Percentiles rank a stretch among this genome's conserved stretches.
phyloP scores from a whole-genome alignment of 2,113 vertebrate genomes.

The Colinus virginianus region DNA sequence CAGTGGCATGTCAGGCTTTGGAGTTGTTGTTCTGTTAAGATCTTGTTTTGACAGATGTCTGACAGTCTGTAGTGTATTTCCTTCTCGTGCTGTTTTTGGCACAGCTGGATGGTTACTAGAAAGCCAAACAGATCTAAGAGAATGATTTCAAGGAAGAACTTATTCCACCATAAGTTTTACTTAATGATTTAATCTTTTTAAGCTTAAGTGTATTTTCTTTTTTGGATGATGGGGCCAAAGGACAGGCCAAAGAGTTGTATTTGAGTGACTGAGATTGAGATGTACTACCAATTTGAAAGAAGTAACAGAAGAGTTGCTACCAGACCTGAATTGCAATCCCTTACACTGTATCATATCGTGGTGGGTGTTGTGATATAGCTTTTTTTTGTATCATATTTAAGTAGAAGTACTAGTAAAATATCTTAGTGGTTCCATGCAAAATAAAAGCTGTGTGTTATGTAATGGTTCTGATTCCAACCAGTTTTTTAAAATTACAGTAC shows the following conservation, averaged over 20 bases:
- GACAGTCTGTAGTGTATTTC: not conserved
- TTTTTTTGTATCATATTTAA: not conserved
- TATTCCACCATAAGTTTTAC: not conserved
- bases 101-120: not conserved
- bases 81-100: not conserved
- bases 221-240: not conserved
- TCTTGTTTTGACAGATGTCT: not conserved
- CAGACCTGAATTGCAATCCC: not conserved
- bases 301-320: slow-evolving; percentile 17
- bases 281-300: not conserved
- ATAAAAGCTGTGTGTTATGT: not conserved
- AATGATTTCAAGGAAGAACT: not conserved
- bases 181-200: not conserved
- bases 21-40: not conserved
- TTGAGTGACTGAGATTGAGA: not conserved
- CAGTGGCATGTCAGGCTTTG: not conserved
- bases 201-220: not conserved
- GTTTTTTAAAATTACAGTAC: slow-evolving; percentile 1
- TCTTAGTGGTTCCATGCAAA: not conserved
- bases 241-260: not conserved
- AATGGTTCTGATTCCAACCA: slow-evolving; percentile 49
- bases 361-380: not conserved
- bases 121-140: not conserved
- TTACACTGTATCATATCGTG: not conserved
- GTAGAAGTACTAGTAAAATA: too few species aligned